These are phyloP conservation scores for Gambelia wislizenii DNA, from an alignment of 2,797 vertebrate genomes.

Conservation along the genomic window DNA sequence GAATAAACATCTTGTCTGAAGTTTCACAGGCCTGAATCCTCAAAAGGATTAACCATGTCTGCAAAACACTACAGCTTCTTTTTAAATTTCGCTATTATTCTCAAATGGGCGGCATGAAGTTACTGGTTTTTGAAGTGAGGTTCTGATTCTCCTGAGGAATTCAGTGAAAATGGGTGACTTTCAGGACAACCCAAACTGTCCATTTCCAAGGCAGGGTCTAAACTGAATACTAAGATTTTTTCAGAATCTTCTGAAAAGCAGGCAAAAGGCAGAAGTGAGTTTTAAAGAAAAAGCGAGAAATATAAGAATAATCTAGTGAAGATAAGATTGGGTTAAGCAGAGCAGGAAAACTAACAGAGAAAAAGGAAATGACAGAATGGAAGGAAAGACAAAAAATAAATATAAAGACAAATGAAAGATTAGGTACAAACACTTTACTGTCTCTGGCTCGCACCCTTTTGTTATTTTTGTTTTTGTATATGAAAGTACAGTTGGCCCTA, in stretches of 20 bases:
- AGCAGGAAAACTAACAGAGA: neutral
- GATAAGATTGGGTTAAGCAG: neutral
- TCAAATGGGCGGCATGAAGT: neutral
- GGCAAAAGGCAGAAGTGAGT: neutral
- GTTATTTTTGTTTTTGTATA: neutral
- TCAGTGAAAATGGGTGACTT: neutral
- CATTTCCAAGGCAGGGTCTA: neutral
- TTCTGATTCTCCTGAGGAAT: neutral
- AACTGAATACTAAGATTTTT: neutral
- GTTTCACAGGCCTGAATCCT: neutral
- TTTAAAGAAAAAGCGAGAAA: constrained; percentile 1
- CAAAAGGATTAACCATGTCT: neutral
- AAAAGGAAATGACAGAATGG: constrained; percentile 7
- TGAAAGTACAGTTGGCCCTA: too few relatives aligned
- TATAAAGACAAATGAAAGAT: neutral
- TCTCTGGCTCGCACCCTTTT: neutral
- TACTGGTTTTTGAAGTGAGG: neutral
- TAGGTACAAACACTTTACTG: neutral
- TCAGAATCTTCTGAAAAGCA: neutral
- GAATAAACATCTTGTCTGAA: neutral
- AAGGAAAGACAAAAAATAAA: neutral
- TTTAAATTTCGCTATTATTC: neutral
- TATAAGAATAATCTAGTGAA: constrained; percentile 16
- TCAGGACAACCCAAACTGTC: neutral
- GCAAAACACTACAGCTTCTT: neutral